Evolutionary conservation across 2,113 vertebrate genomes (phyloP).

Genomic region (Rhynchopsitta pachyrhyncha): DNA sequence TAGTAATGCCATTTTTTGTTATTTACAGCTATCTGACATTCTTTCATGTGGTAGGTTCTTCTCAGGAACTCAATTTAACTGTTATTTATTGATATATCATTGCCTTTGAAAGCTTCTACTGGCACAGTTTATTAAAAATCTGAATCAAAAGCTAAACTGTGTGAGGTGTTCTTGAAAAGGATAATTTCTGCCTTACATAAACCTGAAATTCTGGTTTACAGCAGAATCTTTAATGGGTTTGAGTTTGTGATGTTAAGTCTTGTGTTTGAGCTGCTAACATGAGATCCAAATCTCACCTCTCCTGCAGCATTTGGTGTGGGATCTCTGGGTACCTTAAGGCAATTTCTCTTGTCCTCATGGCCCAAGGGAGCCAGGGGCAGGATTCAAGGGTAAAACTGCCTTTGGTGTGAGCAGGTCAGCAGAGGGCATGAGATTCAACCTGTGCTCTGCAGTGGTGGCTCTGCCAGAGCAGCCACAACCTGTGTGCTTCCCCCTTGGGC

Average conservation of each 20-base stretch:
- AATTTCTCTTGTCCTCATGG: neutral
- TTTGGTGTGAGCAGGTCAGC: neutral
- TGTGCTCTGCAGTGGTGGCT: neutral
- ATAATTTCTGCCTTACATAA: neutral
- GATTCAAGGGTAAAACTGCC: neutral
- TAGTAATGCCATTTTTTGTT: constrained; percentile 74
- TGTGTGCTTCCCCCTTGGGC: neutral
- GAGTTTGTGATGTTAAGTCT: neutral
- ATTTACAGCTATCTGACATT: constrained; percentile 77
- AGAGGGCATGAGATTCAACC: neutral
- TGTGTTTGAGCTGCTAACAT: neutral
- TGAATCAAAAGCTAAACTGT: constrained; percentile 23
- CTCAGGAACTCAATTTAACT: constrained; percentile 86
- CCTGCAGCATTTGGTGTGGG: neutral
- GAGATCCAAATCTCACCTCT: neutral
- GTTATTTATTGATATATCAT: constrained; percentile 88
- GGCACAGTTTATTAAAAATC: constrained; percentile 83
- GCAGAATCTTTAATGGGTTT: neutral
- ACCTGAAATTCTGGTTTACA: neutral
- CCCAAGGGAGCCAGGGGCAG: neutral
- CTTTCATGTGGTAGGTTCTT: constrained; percentile 82
- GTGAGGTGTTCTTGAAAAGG: neutral
- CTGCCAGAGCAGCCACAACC: neutral
- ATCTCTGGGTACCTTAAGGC: neutral
- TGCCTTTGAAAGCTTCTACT: constrained; percentile 84